Base-by-base conservation (phyloP, 2,888 invertebrate species). In the Drosophila prolongata region DNA sequence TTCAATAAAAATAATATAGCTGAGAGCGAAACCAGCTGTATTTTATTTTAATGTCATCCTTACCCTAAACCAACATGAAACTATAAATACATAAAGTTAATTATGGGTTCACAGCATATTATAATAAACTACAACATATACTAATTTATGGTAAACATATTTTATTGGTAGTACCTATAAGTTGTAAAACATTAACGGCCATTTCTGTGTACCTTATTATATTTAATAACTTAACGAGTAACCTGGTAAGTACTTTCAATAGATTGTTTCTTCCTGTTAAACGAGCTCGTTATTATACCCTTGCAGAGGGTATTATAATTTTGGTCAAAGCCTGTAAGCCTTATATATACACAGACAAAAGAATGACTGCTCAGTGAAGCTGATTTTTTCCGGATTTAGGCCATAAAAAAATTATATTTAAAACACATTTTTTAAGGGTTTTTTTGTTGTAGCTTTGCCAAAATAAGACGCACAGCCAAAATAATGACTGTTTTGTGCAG, bases 141-240 rank as follows among this genome's bases (percentile, higher is more conserved):
- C 34, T 42, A 55, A 19, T 34, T 8, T 30, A 59, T 54, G 30
- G 14, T 3, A 6, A 9, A 54, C 19, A 53, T 19, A 40, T 53
- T 53, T n/a, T 34, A 54, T 19, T 40, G 27, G 1, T 8, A 10
- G 1, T 30, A 47, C 47, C 19, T 3, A 11, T 9, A 42, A 19
- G 34, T 19, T 58, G 34, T n/a, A 30, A 58, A 42, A 30, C 40
- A 59, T 55, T 42, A 27, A 40, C 6, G 10, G 19, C 37, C 24
- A 38, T 11, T 53, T 54, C 9, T 6, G 40, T 38, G 40, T 30
- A 10, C 19, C 38, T 53, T 40, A 40, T 54, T 30, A 54, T 54
- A 54, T 14, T 55, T 55, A 59, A 59, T 59, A 55, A 42, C 58
- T 54, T 40, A 34, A 42, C 40, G 40, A 42, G 56, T 16, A 34